Conservation (phyloP, 2,888 invertebrate genomes). For the Frankliniella intonsa region DNA sequence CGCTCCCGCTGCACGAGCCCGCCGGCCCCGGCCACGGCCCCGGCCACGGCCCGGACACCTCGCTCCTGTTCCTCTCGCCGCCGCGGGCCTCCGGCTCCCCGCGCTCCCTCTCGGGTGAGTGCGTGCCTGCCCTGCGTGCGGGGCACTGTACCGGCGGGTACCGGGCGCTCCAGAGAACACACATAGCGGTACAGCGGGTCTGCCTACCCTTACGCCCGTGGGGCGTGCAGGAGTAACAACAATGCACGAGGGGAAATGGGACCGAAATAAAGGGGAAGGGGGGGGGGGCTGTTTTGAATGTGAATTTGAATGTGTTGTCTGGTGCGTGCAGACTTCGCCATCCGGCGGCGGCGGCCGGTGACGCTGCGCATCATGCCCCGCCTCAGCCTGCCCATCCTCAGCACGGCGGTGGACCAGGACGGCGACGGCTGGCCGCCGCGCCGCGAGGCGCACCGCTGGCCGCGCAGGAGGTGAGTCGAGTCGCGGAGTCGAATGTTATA, state of each 20-base stretch:
- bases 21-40: neutral
- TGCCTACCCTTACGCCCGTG: no score
- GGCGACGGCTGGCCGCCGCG: no score
- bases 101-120: constrained; percentile 15
- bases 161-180: no score
- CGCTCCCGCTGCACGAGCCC: neutral
- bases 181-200: no score
- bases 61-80: neutral
- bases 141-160: neutral
- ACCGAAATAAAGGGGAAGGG: no score
- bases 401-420: constrained; percentile 43
- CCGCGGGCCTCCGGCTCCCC: neutral
- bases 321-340: constrained; percentile 51
- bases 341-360: constrained; percentile 50
- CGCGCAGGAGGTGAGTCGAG: neutral
- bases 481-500: no score
- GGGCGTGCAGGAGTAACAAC: no score
- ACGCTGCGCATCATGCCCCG: constrained; percentile 52
- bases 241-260: no score
- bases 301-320: no score
- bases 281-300: no score
- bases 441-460: neutral
- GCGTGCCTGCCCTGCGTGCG: neutral
- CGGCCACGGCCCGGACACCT: neutral
- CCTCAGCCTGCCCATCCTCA: constrained; percentile 50